Percentiles rank a stretch among this genome's conserved stretches.
Conservation (phyloP, 2,797 vertebrate genomes). For the Hippoglossus hippoglossus region DNA sequence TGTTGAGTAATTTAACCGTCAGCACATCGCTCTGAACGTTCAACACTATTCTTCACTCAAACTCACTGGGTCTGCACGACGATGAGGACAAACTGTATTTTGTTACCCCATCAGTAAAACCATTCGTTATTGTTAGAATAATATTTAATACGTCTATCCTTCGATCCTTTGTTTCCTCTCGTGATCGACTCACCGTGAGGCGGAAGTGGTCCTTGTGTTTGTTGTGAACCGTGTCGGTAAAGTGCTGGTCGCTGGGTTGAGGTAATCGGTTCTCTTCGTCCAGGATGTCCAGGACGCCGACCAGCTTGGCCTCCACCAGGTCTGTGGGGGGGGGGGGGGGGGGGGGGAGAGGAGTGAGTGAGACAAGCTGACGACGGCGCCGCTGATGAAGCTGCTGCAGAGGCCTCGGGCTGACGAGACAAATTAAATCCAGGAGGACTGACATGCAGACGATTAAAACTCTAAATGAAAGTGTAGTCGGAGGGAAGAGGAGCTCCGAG, state of each 20-base stretch:
- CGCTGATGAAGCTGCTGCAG: not conserved
- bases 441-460: slow-evolving; percentile 12
- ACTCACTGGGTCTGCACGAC: not conserved
- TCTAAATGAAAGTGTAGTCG: slow-evolving; percentile 26
- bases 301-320: slow-evolving; percentile 94
- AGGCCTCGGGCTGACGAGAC: not conserved
- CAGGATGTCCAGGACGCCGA: slow-evolving; percentile 96
- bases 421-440: slow-evolving; percentile 11
- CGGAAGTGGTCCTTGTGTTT: slow-evolving; percentile 98
- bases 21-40: not conserved
- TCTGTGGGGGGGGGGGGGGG: slow-evolving; percentile 79
- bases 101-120: too few relatives aligned
- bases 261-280: slow-evolving; percentile 98
- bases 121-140: too few relatives aligned
- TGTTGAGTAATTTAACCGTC: slow-evolving; percentile 24
- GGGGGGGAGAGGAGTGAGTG: not conserved
- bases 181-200: slow-evolving; percentile 86
- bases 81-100: too few relatives aligned
- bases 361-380: not conserved
- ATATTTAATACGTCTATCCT: too few relatives aligned
- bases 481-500: not conserved
- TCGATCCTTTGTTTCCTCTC: too few relatives aligned
- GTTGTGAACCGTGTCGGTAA: slow-evolving; percentile 91
- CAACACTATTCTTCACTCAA: not conserved
- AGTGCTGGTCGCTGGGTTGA: slow-evolving; percentile 97